Evolutionary conservation across 1,140 invertebrate species (phyloP).

Genomic region (Drosophila nebulosa): DNA sequence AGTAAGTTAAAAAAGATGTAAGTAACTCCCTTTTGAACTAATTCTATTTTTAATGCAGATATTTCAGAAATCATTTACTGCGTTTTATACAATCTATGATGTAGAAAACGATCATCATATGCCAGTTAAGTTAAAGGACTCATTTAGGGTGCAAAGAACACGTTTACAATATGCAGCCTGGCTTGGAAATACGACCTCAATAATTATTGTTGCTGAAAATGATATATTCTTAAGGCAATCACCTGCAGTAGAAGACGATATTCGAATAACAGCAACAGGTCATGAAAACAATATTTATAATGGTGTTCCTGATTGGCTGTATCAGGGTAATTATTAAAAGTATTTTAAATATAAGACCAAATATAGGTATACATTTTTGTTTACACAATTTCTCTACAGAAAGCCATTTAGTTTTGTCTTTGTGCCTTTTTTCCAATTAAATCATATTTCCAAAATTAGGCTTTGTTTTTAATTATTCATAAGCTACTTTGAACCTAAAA

Average conservation of each 20-base stretch:
- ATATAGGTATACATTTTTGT: too few species aligned
- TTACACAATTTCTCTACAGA: too few species aligned
- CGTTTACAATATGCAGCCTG: conserved; percentile 89
- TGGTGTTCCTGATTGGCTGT: conserved; percentile 96
- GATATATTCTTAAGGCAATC: conserved; percentile 91
- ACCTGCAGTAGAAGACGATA: conserved; percentile 84
- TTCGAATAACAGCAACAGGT: conserved; percentile 88
- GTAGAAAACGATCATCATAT: conserved; percentile 92
- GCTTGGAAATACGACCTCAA: conserved; percentile 87
- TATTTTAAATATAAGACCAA: too few species aligned
- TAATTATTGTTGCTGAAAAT: conserved; percentile 90
- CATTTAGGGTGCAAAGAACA: conserved; percentile 86
- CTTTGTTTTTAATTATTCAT: too few species aligned
- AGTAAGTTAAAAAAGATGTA: conserved; percentile 82
- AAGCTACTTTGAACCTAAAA: too few species aligned
- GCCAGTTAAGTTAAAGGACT: conserved; percentile 86
- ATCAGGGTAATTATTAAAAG: conserved; percentile 86
- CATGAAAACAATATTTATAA: conserved; percentile 90
- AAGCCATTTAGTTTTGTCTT: too few species aligned
- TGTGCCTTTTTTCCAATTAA: too few species aligned
- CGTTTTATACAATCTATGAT: conserved; percentile 92
- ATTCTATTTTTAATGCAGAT: conserved; percentile 83
- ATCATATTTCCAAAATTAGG: too few species aligned
- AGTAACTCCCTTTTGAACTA: neutral
- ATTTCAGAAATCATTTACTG: conserved; percentile 90